Base-by-base conservation (phyloP, 2,113 vertebrate species). In the Nipponia nippon region DNA sequence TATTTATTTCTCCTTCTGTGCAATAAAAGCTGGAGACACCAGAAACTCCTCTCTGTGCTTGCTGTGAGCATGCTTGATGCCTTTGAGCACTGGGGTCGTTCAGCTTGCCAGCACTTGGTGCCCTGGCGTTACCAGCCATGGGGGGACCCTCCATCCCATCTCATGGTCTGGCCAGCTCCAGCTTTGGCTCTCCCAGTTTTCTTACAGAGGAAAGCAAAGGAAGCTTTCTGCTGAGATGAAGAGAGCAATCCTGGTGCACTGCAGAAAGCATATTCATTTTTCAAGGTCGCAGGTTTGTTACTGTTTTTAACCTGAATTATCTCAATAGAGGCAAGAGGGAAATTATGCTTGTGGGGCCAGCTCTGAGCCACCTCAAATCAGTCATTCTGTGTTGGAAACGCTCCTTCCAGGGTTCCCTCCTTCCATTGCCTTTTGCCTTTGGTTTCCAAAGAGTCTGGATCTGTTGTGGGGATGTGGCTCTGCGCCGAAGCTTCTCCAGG, bases 1-100 rank as follows among this genome's bases (percentile, higher is more conserved):
- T 90, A 87, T 95, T 93, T 94, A 82, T 95, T 96, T 94, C 65
- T 97, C 18, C 23, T 84, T 70, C 66, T 77, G 75, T 88, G 73
- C 63, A 95, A 93, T 96, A 95, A 96, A 96, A 93, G 25, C 26
- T n/a, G 73, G 55, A 78, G 50, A 63, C 52, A 67, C 11, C 16
- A 67, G 29, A 34, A 95, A 11, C 34, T 77, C 32, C 13, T 76
- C 32, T 89, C 42, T 0, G 0, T 89, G 25, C 44, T 59, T 75
- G 63, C 63, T 71, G 40, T 59, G 72, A 76, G 11, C 2, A 2
- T 2, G 0, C 23, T 50, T 2, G 1, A 6, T 81, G 69, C 42
- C 65, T 78, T 50, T 67, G 59, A 78, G 38, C 25, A 40, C 38
- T 19, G 38, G 17, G 61, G 38, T 27, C 0, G 0, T 89, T 63